These are phyloP conservation scores for Isurus oxyrinchus DNA, from an alignment of 2,113 vertebrate species.

Conservation along the genomic window DNA sequence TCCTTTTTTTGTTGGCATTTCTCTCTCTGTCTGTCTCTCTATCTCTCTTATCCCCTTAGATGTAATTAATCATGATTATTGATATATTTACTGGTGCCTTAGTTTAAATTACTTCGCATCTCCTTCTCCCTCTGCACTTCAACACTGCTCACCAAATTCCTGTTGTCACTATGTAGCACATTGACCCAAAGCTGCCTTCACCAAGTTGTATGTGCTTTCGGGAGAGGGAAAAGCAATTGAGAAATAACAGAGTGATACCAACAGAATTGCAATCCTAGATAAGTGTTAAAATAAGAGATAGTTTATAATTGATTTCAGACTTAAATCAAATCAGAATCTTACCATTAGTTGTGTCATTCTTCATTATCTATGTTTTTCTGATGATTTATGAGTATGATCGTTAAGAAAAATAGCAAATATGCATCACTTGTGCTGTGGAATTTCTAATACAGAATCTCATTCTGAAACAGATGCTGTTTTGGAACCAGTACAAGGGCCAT, in stretches of 20 bases:
- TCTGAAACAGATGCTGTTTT: background rate
- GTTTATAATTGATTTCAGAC: constrained; percentile 42
- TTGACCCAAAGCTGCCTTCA: background rate
- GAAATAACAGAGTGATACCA: background rate
- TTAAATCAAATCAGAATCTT: constrained; percentile 35
- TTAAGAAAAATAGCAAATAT: constrained; percentile 59
- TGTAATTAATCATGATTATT: background rate
- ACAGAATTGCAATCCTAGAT: background rate
- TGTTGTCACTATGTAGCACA: background rate
- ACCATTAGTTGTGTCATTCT: constrained; percentile 49
- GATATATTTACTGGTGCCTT: background rate
- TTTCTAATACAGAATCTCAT: background rate
- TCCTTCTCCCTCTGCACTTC: background rate
- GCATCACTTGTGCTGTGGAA: background rate
- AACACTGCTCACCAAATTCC: background rate
- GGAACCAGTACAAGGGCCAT: background rate
- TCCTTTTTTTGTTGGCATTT: background rate
- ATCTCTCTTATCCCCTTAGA: background rate
- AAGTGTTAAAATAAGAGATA: background rate
- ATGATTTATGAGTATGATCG: constrained; percentile 78
- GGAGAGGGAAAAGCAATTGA: background rate
- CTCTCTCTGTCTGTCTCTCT: no score
- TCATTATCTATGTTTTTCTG: constrained; percentile 88
- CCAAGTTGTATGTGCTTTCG: background rate
- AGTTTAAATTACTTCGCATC: background rate